These are phyloP conservation scores for Drosophila kepulauana DNA, from an alignment of 1,140 invertebrate species.

Conservation along the genomic window DNA sequence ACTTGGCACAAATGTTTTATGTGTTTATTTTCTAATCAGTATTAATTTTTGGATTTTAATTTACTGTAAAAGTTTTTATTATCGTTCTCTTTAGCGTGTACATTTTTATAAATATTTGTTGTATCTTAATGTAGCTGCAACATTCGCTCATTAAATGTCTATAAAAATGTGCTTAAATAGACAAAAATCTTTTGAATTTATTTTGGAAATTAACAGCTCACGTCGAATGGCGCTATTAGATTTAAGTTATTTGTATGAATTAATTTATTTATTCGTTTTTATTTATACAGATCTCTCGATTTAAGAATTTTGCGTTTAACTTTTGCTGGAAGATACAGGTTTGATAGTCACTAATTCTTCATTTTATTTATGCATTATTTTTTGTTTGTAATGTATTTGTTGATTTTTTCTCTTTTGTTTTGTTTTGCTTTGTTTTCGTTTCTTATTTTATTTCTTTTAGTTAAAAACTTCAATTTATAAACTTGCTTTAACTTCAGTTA, in stretches of 20 bases:
- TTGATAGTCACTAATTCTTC: slow-evolving; percentile 85
- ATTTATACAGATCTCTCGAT: slow-evolving; percentile 71
- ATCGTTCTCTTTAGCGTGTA: slow-evolving; percentile 79
- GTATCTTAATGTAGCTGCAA: slow-evolving; percentile 35
- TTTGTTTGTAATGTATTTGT: slow-evolving; percentile 21
- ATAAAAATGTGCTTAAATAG: slow-evolving; percentile 84
- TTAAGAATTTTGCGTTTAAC: slow-evolving; percentile 73
- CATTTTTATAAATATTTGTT: slow-evolving; percentile 76
- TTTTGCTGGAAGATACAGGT: slow-evolving; percentile 85
- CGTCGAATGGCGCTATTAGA: slow-evolving; percentile 38
- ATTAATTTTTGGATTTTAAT: slow-evolving; percentile 55
- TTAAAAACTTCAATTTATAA: slow-evolving; percentile 64
- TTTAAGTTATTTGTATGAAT: slow-evolving; percentile 52
- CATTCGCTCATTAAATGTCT: slow-evolving; percentile 68
- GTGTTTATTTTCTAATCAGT: slow-evolving; percentile 34
- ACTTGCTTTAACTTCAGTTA: slow-evolving; percentile 38
- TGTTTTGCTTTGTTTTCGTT: background rate
- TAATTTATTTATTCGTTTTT: slow-evolving; percentile 49
- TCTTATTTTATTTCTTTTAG: slow-evolving; percentile 44
- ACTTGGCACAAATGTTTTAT: slow-evolving; percentile 46
- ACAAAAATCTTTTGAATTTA: slow-evolving; percentile 79
- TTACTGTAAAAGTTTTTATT: slow-evolving; percentile 78
- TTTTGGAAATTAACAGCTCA: slow-evolving; percentile 32
- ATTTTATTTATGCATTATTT: slow-evolving; percentile 73
- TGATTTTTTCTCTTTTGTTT: slow-evolving; percentile 25